Evolutionary conservation across 2,113 vertebrate species (phyloP), one percentile per base, ranked within the genome.

Genomic region (Hoplias malabaricus): DNA sequence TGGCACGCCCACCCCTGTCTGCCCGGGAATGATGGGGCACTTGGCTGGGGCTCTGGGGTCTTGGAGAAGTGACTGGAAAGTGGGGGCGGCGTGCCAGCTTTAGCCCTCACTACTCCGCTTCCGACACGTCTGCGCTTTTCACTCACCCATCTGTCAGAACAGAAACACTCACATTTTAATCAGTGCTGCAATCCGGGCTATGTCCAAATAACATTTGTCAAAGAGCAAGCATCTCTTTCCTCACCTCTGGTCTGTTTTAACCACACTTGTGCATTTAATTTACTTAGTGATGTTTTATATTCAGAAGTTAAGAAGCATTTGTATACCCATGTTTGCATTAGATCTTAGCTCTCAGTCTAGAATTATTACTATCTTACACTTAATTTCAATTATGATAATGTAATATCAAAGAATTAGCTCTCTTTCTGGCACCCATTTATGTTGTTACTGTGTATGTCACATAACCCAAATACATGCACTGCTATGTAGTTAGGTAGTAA

Each of bases 61-160:
- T 38, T 81, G 76, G 46, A 80, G 31, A 73, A 16, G 72, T 65
- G 14, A 23, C 19, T 80, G 83, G 79, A 80, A 80, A 61, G n/a
- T 21, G n/a, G 61, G 53, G 50, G 53, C 23, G 19, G 6, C 16
- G 8, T 53, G 38, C 65, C 71, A 69, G 33, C 29, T 2, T 46
- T n/a, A 63, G 43, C 40, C 29, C 16, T 43, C 48, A 5, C 31
- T n/a, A 63, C 59, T n/a, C 59, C 19, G 34, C 59, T 53, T 70
- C 68, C 68, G 48, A 11, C 31, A 34, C 48, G 48, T 36, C 27
- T 36, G 29, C 46, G 40, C 14, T 70, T 54, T 54, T 53, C 46
- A n/a, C 14, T 48, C 43, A 10, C 16, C 48, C 33, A 50, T 70
- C 19, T 54, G 68, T 70, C 12, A 14, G 46, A 70, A 34, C 46